phyloP scores from a whole-genome alignment of 2,888 invertebrate species.

The Argynnis bischoffii region DNA sequence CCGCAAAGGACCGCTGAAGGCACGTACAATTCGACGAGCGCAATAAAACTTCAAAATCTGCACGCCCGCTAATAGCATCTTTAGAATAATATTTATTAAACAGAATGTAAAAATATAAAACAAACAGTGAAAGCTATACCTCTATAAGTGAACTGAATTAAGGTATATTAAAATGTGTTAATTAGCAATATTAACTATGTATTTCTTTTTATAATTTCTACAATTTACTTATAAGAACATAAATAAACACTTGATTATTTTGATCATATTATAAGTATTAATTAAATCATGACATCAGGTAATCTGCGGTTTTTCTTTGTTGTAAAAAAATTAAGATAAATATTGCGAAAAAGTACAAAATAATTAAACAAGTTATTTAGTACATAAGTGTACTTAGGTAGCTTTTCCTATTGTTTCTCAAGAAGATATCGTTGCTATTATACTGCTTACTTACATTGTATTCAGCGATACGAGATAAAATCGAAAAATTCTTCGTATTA shows the following conservation, averaged over 20 bases:
- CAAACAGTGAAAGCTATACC: background rate
- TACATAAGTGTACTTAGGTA: slow-evolving; percentile 28
- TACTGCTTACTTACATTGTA: slow-evolving; percentile 33
- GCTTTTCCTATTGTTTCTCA: slow-evolving; percentile 37
- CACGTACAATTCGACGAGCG: slow-evolving; percentile 60
- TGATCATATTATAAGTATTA: too few relatives aligned
- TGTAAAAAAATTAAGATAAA: background rate
- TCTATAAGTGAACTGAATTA: background rate
- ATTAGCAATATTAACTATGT: too few relatives aligned
- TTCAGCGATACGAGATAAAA: slow-evolving; percentile 35
- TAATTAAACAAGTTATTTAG: slow-evolving; percentile 18
- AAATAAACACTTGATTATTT: too few relatives aligned
- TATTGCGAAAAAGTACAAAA: background rate
- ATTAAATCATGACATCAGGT: too few relatives aligned
- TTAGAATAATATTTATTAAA: slow-evolving; percentile 23
- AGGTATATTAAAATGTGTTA: background rate
- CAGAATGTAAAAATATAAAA: background rate
- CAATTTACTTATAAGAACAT: too few relatives aligned
- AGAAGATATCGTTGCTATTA: slow-evolving; percentile 39
- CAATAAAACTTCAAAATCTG: slow-evolving; percentile 52
- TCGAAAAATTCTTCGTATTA: slow-evolving; percentile 26
- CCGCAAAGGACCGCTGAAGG: slow-evolving; percentile 50
- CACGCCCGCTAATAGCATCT: slow-evolving; percentile 53
- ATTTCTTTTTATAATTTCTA: too few relatives aligned
- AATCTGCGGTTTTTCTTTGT: too few relatives aligned